phyloP scores from a whole-genome alignment of 1,140 invertebrate genomes.

The Proales similis region DNA sequence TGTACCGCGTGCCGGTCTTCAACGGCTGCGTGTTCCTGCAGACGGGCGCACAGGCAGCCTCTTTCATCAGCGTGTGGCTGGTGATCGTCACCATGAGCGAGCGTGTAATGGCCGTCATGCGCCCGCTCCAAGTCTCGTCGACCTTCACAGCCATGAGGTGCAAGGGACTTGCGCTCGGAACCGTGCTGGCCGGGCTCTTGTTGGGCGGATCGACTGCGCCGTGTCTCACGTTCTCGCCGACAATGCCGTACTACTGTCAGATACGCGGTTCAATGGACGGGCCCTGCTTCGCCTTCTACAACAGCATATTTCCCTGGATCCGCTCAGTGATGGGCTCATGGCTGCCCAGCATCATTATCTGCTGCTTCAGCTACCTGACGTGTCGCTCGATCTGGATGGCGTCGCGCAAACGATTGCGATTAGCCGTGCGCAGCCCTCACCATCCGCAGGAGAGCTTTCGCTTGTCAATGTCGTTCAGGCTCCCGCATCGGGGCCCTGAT shows the following conservation, averaged over 20 bases:
- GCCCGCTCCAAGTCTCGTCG: neutral
- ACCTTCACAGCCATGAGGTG: conserved; percentile 11
- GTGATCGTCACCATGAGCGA: conserved; percentile 15
- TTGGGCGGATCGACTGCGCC: conserved; percentile 5
- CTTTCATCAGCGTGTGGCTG: conserved; percentile 26
- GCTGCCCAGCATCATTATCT: conserved; percentile 7
- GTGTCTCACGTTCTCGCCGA: conserved; percentile 4
- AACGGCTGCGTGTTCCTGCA: conserved; percentile 17
- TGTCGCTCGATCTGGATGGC: too few species aligned
- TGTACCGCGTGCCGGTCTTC: conserved; percentile 19
- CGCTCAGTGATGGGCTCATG: conserved; percentile 5
- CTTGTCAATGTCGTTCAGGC: too few species aligned
- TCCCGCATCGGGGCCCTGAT: too few species aligned
- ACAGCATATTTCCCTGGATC: conserved; percentile 10
- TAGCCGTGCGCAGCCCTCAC: too few species aligned
- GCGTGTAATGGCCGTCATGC: conserved; percentile 1
- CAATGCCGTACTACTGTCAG: conserved; percentile 12
- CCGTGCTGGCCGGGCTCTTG: neutral
- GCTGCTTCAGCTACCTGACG: too few species aligned
- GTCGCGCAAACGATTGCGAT: too few species aligned
- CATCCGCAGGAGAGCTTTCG: too few species aligned
- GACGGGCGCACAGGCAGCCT: conserved; percentile 17
- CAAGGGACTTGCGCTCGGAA: neutral
- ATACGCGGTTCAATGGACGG: conserved; percentile 14
- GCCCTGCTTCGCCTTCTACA: conserved; percentile 23